A percentile compares a stretch with the other conserved stretches of the same genome.
Evolutionary conservation across 2,113 vertebrate genomes (phyloP).

Genomic region (Dipodomys merriami): DNA sequence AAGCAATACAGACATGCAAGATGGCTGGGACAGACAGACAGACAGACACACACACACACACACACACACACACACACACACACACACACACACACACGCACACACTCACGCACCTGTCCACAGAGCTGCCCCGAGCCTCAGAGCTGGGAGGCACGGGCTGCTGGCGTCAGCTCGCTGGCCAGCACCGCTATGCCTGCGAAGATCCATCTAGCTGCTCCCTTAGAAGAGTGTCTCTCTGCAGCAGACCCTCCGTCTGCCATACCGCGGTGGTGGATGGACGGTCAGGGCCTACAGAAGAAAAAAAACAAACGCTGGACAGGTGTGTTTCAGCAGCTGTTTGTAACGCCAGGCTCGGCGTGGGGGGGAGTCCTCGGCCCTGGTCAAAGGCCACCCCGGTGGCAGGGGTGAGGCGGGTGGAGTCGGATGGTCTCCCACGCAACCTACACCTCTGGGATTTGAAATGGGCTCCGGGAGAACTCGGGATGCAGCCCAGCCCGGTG

Average conservation of each 20-base stretch:
- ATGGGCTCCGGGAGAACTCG: background rate
- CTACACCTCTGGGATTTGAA: background rate
- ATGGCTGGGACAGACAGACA: fast-evolving
- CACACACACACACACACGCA: too few species aligned
- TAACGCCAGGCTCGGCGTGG: background rate
- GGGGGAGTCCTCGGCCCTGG: too few species aligned
- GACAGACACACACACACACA: too few species aligned
- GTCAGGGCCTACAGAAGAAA: background rate
- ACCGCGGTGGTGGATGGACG: conserved; percentile 53
- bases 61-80: too few species aligned
- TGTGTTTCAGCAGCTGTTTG: conserved; percentile 68
- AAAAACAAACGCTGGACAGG: background rate
- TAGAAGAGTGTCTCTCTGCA: background rate
- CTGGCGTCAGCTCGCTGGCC: conserved; percentile 17
- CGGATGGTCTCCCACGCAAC: too few species aligned
- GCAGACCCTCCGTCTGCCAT: background rate
- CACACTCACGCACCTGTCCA: background rate
- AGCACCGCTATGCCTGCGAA: background rate
- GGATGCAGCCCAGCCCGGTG: background rate
- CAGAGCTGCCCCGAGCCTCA: fast-evolving
- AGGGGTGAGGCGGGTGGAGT: too few species aligned
- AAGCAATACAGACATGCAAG: background rate
- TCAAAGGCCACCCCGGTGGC: too few species aligned
- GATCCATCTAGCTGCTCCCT: background rate
- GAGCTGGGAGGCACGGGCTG: background rate